Conservation (phyloP, 2,888 invertebrate genomes). For the Rhopalosiphum nymphaeae region DNA sequence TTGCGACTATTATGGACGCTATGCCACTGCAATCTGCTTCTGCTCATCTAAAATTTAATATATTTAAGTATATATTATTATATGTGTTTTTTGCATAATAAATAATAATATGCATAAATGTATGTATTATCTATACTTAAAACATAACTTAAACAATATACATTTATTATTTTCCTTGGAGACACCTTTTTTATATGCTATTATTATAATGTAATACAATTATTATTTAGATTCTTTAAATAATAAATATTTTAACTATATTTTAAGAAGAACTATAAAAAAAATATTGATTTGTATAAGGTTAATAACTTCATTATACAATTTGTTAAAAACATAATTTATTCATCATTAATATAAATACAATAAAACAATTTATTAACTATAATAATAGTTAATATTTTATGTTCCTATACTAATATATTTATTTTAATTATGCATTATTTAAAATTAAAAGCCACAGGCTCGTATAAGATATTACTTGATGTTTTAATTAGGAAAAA, state of each 20-base stretch:
- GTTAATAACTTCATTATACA: not conserved
- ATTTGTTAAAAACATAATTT: not conserved
- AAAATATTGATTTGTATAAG: not conserved
- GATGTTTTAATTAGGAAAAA: not conserved
- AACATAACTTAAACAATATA: too few species aligned
- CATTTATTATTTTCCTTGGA: not conserved
- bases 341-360: not conserved
- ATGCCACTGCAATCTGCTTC: not conserved
- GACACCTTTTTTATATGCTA: not conserved
- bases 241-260: not conserved
- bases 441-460: not conserved
- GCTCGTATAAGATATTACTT: not conserved
- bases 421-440: not conserved
- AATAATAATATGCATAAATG: not conserved
- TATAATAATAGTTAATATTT: not conserved
- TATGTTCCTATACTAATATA: not conserved
- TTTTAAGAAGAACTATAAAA: not conserved
- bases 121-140: not conserved
- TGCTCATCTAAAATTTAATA: not conserved
- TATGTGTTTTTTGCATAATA: not conserved
- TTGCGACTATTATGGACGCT: not conserved
- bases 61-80: too few species aligned
- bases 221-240: not conserved
- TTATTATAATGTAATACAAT: not conserved
- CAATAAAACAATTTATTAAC: not conserved